A percentile compares a stretch with the other conserved stretches of the same genome.
phyloP scores from a whole-genome alignment of 35 echinoderm and acorn worm genomes.

The Diadema setosum region DNA sequence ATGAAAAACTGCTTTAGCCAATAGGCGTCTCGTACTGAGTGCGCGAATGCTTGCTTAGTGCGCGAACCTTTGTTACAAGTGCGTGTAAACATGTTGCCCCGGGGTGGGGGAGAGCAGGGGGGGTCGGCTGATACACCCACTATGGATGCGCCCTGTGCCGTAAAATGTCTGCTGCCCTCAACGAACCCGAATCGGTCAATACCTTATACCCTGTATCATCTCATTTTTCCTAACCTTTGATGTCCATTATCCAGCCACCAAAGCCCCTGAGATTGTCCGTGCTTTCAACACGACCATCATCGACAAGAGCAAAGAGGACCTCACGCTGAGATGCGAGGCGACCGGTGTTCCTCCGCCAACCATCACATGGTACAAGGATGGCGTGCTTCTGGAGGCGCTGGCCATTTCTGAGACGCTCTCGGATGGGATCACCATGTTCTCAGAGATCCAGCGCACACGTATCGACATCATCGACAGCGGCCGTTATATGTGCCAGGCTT shows the following conservation, averaged over 20 bases:
- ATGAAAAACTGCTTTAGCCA: no score
- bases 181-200: no score
- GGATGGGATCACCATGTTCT: not conserved
- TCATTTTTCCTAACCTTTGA: no score
- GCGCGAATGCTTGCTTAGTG: no score
- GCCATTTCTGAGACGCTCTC: not conserved
- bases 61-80: no score
- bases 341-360: conserved; percentile 40
- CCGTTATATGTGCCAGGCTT: conserved; percentile 36
- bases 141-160: no score
- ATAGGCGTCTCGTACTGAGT: no score
- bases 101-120: no score
- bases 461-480: conserved; percentile 56
- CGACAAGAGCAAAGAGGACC: not conserved
- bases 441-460: conserved; percentile 6
- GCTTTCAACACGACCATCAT: not conserved
- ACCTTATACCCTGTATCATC: no score
- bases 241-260: conserved; percentile 33
- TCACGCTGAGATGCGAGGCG: conserved; percentile 32
- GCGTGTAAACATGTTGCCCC: no score
- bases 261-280: conserved; percentile 19
- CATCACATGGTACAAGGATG: conserved; percentile 67
- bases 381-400: not conserved
- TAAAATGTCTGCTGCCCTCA: no score
- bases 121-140: no score